These are phyloP conservation scores for Cabera pusaria DNA, from an alignment of 2,888 invertebrate genomes.

Conservation along the genomic window DNA sequence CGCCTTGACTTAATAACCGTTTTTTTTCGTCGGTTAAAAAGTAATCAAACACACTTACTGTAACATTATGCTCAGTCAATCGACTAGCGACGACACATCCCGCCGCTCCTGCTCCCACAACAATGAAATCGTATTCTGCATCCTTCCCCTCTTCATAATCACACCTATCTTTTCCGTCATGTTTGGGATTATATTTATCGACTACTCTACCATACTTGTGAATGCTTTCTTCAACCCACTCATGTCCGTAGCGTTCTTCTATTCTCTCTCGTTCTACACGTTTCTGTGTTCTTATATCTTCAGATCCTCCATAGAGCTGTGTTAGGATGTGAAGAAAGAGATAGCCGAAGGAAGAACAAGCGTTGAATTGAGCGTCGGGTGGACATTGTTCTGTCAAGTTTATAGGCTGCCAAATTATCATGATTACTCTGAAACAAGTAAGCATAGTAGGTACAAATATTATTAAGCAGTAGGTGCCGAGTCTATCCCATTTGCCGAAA, in stretches of 20 bases:
- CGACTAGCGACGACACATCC: slow-evolving; percentile 62
- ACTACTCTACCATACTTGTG: slow-evolving; percentile 1
- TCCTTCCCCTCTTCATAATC: slow-evolving; percentile 4
- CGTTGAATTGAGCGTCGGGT: slow-evolving; percentile 40
- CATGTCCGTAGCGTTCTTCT: background rate
- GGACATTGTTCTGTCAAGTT: slow-evolving; percentile 45
- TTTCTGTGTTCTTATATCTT: slow-evolving; percentile 36
- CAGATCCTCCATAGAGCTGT: slow-evolving; percentile 49
- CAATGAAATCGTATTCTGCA: slow-evolving; percentile 58
- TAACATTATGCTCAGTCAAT: slow-evolving; percentile 52
- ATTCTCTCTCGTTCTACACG: slow-evolving; percentile 2
- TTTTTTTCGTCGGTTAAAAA: too few species aligned
- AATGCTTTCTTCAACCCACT: background rate
- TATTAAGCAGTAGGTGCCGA: too few species aligned
- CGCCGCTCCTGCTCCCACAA: slow-evolving; percentile 62
- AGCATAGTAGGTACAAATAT: too few species aligned
- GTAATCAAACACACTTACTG: too few species aligned
- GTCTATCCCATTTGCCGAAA: too few species aligned
- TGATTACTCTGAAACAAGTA: slow-evolving; percentile 5
- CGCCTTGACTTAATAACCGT: too few species aligned
- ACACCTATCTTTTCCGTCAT: background rate
- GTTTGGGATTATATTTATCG: background rate
- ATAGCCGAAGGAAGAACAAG: slow-evolving; percentile 52
- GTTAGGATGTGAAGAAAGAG: slow-evolving; percentile 52
- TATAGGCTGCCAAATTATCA: slow-evolving; percentile 46